A percentile compares a stretch with the other conserved stretches of the same genome.
Evolutionary conservation across 2,797 vertebrate species (phyloP).

Genomic region (Serranus cabrilla): DNA sequence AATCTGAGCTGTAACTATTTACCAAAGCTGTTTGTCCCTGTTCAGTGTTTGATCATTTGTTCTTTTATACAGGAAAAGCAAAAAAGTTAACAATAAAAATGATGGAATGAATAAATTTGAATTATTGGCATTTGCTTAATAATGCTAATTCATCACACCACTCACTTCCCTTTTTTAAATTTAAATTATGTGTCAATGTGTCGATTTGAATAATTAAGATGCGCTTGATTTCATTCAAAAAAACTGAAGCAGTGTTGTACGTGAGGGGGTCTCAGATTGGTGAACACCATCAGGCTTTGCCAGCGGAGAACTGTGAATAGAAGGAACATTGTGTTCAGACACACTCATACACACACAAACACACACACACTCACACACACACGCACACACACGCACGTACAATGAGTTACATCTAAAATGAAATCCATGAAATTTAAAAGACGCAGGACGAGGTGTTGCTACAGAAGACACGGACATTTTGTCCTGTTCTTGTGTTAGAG

Average conservation of each 20-base stretch:
- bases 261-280: constrained; percentile 75
- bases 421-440: constrained; percentile 58
- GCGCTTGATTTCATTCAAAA: constrained; percentile 28
- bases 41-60: not conserved
- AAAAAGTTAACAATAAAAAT: constrained; percentile 1
- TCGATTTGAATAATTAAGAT: constrained; percentile 25
- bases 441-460: constrained; percentile 47
- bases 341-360: constrained; percentile 51
- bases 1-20: constrained; percentile 40
- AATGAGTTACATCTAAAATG: constrained; percentile 58
- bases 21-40: not conserved
- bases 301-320: constrained; percentile 84
- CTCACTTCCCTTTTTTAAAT: constrained; percentile 3
- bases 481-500: constrained; percentile 30
- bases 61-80: not conserved
- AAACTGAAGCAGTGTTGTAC: constrained; percentile 58
- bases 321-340: constrained; percentile 88
- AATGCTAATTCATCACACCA: not conserved
- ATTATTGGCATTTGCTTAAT: not conserved
- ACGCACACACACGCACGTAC: constrained; percentile 2
- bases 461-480: constrained; percentile 57
- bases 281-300: constrained; percentile 80
- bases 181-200: not conserved
- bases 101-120: constrained; percentile 23
- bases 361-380: constrained; percentile 26